Conservation (phyloP, 1,140 invertebrate genomes). For the Trachelipus rathkii region DNA sequence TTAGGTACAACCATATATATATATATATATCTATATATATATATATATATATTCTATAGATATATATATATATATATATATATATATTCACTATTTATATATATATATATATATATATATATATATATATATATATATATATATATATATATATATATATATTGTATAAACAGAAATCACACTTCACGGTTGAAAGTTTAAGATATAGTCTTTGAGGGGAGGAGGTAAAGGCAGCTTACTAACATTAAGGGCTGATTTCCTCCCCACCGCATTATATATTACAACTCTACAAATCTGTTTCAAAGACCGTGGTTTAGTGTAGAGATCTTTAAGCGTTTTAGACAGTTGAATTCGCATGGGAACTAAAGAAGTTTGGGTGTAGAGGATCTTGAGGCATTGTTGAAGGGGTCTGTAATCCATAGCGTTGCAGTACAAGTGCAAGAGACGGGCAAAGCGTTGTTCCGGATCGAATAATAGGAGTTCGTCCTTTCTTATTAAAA, state of each 20-base stretch:
- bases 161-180: too few relatives aligned
- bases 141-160: too few relatives aligned
- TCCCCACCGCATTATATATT: constrained; percentile 61
- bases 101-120: too few relatives aligned
- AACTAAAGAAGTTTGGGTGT: constrained; percentile 63
- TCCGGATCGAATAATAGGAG: constrained; percentile 57
- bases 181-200: constrained; percentile 59
- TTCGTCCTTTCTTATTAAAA: constrained; percentile 64
- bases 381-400: constrained; percentile 52
- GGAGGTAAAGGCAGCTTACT: constrained; percentile 64
- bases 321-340: constrained; percentile 56
- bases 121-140: too few relatives aligned
- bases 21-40: too few relatives aligned
- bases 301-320: constrained; percentile 60
- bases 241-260: constrained; percentile 60
- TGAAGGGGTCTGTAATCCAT: constrained; percentile 60
- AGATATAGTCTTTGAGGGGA: constrained; percentile 64
- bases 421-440: constrained; percentile 63
- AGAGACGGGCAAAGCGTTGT: constrained; percentile 60
- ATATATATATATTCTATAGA: too few relatives aligned
- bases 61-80: too few relatives aligned
- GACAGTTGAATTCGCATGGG: constrained; percentile 61
- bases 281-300: constrained; percentile 62
- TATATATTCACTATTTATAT: too few relatives aligned
- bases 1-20: too few relatives aligned